phyloP scores from a whole-genome alignment of 2,888 invertebrate species.

The Emmelina monodactyla region DNA sequence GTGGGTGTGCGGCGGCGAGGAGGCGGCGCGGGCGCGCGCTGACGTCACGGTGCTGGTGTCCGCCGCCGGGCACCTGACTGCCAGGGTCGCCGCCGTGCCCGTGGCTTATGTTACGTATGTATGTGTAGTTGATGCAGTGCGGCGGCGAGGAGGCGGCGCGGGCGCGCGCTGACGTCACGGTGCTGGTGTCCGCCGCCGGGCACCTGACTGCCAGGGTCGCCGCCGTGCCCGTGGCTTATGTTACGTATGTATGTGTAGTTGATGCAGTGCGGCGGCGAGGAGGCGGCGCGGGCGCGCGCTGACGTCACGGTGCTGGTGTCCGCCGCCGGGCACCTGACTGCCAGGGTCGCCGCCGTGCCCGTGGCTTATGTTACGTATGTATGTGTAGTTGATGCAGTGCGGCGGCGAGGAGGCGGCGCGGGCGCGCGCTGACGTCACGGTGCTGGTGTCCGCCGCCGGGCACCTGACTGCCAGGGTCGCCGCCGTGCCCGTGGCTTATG shows the following conservation, averaged over 20 bases:
- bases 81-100: neutral
- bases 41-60: neutral
- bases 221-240: no score
- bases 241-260: no score
- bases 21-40: slow-evolving; percentile 21
- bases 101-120: no score
- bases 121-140: slow-evolving; percentile 40
- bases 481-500: no score
- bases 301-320: neutral
- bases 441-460: slow-evolving; percentile 16
- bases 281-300: slow-evolving; percentile 21
- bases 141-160: slow-evolving; percentile 25
- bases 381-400: slow-evolving; percentile 40
- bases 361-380: no score
- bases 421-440: neutral
- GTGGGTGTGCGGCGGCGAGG: slow-evolving; percentile 29
- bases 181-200: slow-evolving; percentile 16
- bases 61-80: slow-evolving; percentile 16
- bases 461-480: neutral
- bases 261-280: slow-evolving; percentile 28
- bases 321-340: slow-evolving; percentile 16
- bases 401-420: slow-evolving; percentile 25
- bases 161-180: neutral
- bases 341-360: neutral
- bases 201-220: neutral